Evolutionary conservation across 2,888 invertebrate species (phyloP).

Genomic region (Steinernema hermaphroditum): DNA sequence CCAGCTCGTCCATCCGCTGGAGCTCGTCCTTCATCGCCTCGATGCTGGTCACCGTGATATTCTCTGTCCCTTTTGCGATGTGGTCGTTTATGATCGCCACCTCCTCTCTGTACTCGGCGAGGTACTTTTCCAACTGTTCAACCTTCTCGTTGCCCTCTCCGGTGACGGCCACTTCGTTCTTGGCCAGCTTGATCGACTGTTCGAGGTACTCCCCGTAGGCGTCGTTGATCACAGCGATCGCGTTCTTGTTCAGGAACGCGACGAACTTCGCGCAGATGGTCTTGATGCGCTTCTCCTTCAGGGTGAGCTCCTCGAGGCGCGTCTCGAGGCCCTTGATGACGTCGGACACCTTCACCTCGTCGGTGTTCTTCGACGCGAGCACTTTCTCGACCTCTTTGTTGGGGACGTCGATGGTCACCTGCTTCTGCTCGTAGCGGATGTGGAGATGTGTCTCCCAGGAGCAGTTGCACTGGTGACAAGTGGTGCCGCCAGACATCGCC

Average conservation of each 20-base stretch:
- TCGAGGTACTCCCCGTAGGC: constrained; percentile 38
- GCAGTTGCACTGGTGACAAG: constrained; percentile 36
- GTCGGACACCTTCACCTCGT: not conserved
- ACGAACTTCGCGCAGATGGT: constrained; percentile 30
- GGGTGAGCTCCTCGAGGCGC: not conserved
- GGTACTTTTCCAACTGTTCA: constrained; percentile 3
- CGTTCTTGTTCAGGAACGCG: constrained; percentile 37
- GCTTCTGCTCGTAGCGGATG: constrained; percentile 34
- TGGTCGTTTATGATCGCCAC: not conserved
- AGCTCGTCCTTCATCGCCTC: constrained; percentile 8
- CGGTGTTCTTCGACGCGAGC: not conserved
- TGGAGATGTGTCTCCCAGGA: constrained; percentile 40
- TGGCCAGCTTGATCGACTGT: constrained; percentile 30
- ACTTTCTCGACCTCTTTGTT: not conserved
- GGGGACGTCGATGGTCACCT: not conserved
- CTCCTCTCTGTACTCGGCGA: constrained; percentile 1
- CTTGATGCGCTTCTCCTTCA: constrained; percentile 33
- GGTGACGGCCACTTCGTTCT: not conserved
- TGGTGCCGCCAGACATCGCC: constrained; percentile 33
- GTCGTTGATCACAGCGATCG: constrained; percentile 39
- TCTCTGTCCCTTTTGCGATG: not conserved
- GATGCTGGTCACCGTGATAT: not conserved
- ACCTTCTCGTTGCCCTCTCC: not conserved
- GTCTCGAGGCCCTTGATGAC: constrained; percentile 24
- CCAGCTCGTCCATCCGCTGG: constrained; percentile 2